Conservation (phyloP, 2,888 invertebrate species). For the Panorpa germanica region DNA sequence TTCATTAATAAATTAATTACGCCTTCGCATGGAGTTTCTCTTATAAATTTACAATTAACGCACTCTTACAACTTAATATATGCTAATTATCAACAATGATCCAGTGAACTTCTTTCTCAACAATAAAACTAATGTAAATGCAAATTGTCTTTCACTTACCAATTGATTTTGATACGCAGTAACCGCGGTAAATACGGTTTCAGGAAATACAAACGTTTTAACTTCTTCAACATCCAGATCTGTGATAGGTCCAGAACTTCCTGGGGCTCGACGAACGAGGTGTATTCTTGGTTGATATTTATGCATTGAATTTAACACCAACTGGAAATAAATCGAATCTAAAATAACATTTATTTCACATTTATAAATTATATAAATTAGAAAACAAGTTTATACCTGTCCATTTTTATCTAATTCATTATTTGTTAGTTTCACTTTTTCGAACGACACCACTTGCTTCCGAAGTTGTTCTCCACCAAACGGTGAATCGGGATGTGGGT, state of each 20-base stretch:
- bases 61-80: no score
- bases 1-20: no score
- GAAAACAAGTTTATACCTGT: constrained; percentile 45
- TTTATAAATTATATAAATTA: no score
- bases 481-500: constrained; percentile 93
- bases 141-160: no score
- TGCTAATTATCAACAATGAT: no score
- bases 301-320: constrained; percentile 99
- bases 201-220: constrained; percentile 91
- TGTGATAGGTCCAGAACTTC: constrained; percentile 53
- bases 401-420: constrained; percentile 94
- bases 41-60: no score
- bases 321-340: constrained; percentile 36
- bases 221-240: constrained; percentile 73
- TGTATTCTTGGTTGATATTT: constrained; percentile 97
- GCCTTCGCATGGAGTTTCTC: no score
- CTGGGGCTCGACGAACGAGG: constrained; percentile 73
- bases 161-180: constrained; percentile 99
- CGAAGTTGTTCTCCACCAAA: constrained; percentile 87
- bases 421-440: constrained; percentile 96
- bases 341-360: no score
- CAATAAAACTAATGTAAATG: no score
- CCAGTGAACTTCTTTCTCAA: no score
- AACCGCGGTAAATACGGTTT: constrained; percentile 96
- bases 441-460: constrained; percentile 94